These are phyloP conservation scores for Phoenicopterus ruber DNA, from an alignment of 2,113 vertebrate species.

Conservation along the genomic window DNA sequence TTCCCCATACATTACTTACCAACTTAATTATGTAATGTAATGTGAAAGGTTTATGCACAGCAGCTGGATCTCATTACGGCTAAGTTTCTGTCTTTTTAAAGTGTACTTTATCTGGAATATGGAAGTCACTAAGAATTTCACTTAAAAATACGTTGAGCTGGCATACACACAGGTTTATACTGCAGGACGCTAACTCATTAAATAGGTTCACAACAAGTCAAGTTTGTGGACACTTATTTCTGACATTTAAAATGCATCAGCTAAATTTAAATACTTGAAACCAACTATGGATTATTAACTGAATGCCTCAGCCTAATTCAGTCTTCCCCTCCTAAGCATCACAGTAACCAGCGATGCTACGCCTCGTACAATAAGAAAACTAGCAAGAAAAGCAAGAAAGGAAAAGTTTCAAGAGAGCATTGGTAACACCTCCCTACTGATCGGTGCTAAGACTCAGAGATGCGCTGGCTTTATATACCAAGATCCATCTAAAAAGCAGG, in stretches of 20 bases:
- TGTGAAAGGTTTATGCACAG: constrained; percentile 51
- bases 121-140: background rate
- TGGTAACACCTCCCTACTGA: background rate
- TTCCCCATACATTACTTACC: constrained; percentile 42
- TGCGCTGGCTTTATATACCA: background rate
- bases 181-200: background rate
- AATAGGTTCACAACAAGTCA: background rate
- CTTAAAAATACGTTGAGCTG: background rate
- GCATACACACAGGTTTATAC: background rate
- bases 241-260: background rate
- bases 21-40: constrained; percentile 39
- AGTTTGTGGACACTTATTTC: background rate
- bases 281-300: background rate
- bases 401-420: background rate
- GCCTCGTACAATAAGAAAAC: background rate
- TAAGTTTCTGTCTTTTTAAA: constrained; percentile 25
- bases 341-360: background rate
- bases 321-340: background rate
- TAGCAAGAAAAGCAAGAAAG: background rate
- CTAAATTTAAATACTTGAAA: background rate
- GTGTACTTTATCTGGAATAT: background rate
- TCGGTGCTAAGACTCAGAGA: background rate
- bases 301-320: background rate
- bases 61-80: constrained; percentile 52
- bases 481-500: background rate